Percentiles rank a stretch among this genome's conserved stretches.
Evolutionary conservation across 2,888 invertebrate genomes (phyloP).

Genomic region (Eulithis testata): DNA sequence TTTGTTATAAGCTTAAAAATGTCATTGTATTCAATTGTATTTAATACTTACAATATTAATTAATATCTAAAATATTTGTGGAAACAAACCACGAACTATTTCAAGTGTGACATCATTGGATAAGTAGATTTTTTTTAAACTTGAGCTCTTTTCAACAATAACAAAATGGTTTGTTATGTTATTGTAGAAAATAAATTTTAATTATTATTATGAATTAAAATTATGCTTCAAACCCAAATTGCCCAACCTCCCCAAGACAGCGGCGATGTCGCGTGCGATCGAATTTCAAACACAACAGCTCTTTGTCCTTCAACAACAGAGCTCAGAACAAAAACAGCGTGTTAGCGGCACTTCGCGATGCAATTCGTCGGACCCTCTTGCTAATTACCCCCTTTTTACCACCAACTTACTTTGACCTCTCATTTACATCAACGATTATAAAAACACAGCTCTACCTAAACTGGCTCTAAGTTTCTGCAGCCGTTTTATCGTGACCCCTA

Average conservation of each 20-base stretch:
- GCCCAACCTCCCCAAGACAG: constrained; percentile 49
- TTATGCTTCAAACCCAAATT: not conserved
- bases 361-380: constrained; percentile 66
- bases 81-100: too few species aligned
- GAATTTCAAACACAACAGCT: constrained; percentile 66
- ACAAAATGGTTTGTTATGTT: too few species aligned
- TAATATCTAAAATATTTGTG: too few species aligned
- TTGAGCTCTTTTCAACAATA: too few species aligned
- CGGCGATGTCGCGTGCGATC: constrained; percentile 77
- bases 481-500: constrained; percentile 43
- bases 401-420: constrained; percentile 50
- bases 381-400: constrained; percentile 64
- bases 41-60: too few species aligned
- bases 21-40: too few species aligned
- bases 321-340: constrained; percentile 69
- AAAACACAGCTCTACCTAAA: constrained; percentile 10
- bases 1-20: too few species aligned
- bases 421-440: not conserved
- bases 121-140: too few species aligned
- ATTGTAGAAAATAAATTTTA: too few species aligned
- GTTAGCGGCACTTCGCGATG: constrained; percentile 77
- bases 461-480: constrained; percentile 28
- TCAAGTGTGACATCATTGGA: too few species aligned
- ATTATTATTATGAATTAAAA: too few species aligned
- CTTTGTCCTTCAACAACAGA: constrained; percentile 45